Conservation (phyloP, 2,797 vertebrate genomes). For the Decapterus maruadsi region DNA sequence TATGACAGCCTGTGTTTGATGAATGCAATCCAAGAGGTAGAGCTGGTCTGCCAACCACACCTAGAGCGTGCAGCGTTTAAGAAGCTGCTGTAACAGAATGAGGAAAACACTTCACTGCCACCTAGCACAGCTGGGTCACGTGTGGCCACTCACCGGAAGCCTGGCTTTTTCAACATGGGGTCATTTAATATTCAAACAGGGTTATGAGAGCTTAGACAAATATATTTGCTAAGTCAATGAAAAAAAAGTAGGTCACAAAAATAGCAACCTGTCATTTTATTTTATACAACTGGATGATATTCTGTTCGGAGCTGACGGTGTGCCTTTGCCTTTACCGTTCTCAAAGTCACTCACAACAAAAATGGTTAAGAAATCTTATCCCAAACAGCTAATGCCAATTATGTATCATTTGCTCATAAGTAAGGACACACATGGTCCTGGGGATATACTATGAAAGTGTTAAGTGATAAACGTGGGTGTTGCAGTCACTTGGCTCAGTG, state of each 20-base stretch:
- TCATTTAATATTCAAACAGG: slow-evolving; percentile 8
- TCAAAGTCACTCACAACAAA: slow-evolving; percentile 7
- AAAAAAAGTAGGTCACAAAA: slow-evolving; percentile 26
- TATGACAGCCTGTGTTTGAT: slow-evolving; percentile 23
- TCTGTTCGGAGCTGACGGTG: background rate
- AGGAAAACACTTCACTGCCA: slow-evolving; percentile 30
- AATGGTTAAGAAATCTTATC: background rate
- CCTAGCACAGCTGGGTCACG: slow-evolving; percentile 11
- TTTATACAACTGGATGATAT: background rate
- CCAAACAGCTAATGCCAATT: background rate
- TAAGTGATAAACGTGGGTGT: slow-evolving; percentile 23
- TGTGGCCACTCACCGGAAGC: background rate
- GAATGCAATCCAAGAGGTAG: slow-evolving; percentile 64
- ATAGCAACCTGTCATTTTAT: background rate
- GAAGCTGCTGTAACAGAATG: slow-evolving; percentile 26
- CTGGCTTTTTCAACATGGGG: background rate
- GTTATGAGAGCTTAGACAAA: background rate
- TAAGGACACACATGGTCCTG: slow-evolving; percentile 10
- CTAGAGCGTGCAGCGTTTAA: slow-evolving; percentile 24
- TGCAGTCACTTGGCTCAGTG: slow-evolving; percentile 39
- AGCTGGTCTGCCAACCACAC: slow-evolving; percentile 74
- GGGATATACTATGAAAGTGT: slow-evolving; percentile 26
- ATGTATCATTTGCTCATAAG: slow-evolving; percentile 21
- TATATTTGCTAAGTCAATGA: slow-evolving; percentile 4
- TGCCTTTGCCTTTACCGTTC: background rate